Evolutionary conservation across 2,113 vertebrate genomes (phyloP).

Genomic region (Tragulus kanchil): DNA sequence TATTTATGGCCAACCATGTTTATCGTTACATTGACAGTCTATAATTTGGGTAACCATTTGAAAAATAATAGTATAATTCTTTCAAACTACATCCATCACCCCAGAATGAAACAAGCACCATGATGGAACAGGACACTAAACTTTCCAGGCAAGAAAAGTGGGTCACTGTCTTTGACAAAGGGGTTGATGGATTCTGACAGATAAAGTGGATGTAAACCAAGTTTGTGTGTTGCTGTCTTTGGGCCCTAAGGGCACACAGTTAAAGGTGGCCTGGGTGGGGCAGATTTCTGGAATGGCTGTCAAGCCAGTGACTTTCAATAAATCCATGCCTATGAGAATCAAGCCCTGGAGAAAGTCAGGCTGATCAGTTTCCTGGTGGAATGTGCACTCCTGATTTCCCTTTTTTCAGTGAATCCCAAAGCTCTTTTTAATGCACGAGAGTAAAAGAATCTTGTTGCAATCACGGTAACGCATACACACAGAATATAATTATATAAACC

Average conservation of each 20-base stretch:
- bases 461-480: not conserved
- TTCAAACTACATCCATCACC: constrained; percentile 41
- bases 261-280: constrained; percentile 18
- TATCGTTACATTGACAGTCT: not conserved
- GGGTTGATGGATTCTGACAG: constrained; percentile 19
- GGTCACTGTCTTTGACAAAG: not conserved
- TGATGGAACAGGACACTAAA: not conserved
- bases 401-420: not conserved
- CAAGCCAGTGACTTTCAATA: constrained; percentile 65
- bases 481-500: constrained; percentile 43
- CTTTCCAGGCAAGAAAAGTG: no score
- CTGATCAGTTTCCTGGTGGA: constrained; percentile 26
- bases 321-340: constrained; percentile 3
- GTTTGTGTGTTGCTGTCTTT: not conserved
- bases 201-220: constrained; percentile 53
- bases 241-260: not conserved
- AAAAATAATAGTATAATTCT: constrained; percentile 58
- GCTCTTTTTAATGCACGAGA: constrained; percentile 1
- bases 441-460: constrained; percentile 5
- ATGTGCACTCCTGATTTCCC: not conserved
- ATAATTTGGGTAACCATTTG: constrained; percentile 46
- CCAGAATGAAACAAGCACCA: not conserved
- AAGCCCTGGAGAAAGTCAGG: constrained; percentile 59
- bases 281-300: constrained; percentile 22
- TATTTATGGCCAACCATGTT: constrained; percentile 14